Percentiles rank a stretch among this genome's conserved stretches.
These are phyloP conservation scores for Onthophagus sagittarius DNA, from an alignment of 2,888 invertebrate genomes.

Conservation along the genomic window DNA sequence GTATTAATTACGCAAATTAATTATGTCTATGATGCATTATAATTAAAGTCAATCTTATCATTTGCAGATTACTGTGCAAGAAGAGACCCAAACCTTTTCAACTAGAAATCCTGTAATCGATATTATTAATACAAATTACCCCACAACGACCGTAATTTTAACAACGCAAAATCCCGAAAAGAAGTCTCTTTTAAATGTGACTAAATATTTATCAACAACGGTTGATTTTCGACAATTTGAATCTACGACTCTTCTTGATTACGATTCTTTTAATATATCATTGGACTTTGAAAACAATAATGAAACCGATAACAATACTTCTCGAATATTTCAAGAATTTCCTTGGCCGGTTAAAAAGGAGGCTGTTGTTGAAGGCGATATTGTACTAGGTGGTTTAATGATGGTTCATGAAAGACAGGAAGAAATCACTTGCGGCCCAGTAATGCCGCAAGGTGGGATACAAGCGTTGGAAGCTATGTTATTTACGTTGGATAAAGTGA, in stretches of 20 bases:
- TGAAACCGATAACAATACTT: conserved; percentile 6
- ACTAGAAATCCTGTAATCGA: neutral
- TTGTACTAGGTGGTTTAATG: conserved; percentile 84
- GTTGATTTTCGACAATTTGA: neutral
- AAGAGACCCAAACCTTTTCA: neutral
- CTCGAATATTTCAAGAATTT: conserved; percentile 31
- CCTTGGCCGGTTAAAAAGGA: conserved; percentile 82
- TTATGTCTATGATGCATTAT: neutral
- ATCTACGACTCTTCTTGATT: neutral
- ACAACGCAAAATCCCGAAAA: neutral
- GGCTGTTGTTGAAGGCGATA: conserved; percentile 82
- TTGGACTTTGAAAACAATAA: conserved; percentile 11
- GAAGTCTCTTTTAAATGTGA: neutral
- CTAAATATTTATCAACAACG: neutral
- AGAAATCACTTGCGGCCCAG: conserved; percentile 81
- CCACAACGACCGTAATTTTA: too few species aligned
- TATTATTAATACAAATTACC: neutral
- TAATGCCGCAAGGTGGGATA: conserved; percentile 90
- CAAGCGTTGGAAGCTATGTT: conserved; percentile 91
- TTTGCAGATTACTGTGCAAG: neutral
- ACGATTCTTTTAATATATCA: conserved; percentile 4
- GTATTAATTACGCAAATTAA: neutral
- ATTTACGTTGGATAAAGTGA: conserved; percentile 80
- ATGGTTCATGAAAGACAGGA: conserved; percentile 93
- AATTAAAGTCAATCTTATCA: neutral